Conservation (phyloP, 1,140 invertebrate genomes). For the Colletes gigas region DNA sequence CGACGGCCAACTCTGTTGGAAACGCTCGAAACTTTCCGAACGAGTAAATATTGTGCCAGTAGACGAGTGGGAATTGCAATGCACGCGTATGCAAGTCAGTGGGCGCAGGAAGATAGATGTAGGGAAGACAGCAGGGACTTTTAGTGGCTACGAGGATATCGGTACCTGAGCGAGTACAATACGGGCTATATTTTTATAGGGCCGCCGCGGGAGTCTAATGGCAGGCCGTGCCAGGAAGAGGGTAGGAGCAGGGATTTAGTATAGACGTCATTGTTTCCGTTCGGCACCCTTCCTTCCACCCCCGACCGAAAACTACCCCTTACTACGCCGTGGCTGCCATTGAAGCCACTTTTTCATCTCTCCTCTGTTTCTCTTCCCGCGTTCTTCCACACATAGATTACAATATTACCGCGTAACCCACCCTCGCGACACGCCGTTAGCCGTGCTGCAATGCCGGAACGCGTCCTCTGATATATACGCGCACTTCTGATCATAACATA, state of each 20-base stretch:
- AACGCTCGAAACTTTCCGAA: no score
- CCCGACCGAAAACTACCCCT: conserved; percentile 75
- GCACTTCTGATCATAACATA: conserved; percentile 80
- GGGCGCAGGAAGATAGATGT: conserved; percentile 37
- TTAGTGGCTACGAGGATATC: conserved; percentile 57
- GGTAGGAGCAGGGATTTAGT: conserved; percentile 72
- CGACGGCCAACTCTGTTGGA: no score
- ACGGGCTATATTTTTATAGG: conserved; percentile 76
- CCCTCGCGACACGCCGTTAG: conserved; percentile 46
- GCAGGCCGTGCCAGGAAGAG: conserved; percentile 66
- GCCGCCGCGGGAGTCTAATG: conserved; percentile 74
- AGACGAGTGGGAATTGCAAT: no score
- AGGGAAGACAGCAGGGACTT: conserved; percentile 54
- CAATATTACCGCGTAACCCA: conserved; percentile 76
- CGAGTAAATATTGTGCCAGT: no score
- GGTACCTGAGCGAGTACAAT: conserved; percentile 66
- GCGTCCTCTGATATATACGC: conserved; percentile 75
- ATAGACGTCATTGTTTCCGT: conserved; percentile 79
- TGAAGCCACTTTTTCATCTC: conserved; percentile 79
- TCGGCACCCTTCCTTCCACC: conserved; percentile 69
- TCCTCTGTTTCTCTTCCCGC: conserved; percentile 73
- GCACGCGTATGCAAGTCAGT: background rate
- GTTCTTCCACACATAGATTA: conserved; percentile 81
- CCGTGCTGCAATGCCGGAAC: conserved; percentile 51
- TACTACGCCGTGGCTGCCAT: conserved; percentile 72